Base-by-base conservation (phyloP, 2,113 vertebrate species). In the Callospermophilus lateralis region DNA sequence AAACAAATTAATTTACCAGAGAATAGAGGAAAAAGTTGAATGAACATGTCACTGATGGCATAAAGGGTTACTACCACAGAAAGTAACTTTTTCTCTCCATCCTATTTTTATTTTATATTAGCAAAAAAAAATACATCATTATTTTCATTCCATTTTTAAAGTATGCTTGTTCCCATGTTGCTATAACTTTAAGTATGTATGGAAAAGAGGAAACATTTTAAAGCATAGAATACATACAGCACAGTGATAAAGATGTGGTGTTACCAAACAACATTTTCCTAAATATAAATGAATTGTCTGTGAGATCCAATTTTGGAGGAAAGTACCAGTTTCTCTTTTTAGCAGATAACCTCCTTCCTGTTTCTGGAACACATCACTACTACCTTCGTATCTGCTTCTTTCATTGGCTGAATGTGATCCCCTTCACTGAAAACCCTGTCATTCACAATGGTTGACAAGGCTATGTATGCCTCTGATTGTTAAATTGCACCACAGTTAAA, bases 1-100 rank as follows among this genome's bases (percentile, higher is more conserved):
- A 19, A 96, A 90, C 28, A 93, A 91, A 77, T 80, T 80, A 87
- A 90, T 70, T 90, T 83, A 48, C 37, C 85, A 7, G 32, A 39
- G 9, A n/a, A 51, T 58, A 58, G 42, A 78, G 39, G 55, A 85
- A 93, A 91, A 70, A 55, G 68, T 1, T 90, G 55, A 74, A 51
- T 70, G 34, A 55, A 2, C 16, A 81, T n/a, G n/a, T 10, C 51
- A 65, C 17, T 90, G 83, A 45, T 28, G 17, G 45, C 67, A 76
- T 76, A 81, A 87, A 9, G 19, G 2, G 28, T 32, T 61, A 37
- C 24, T 78, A 74, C 12, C 48, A 88, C 9, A n/a, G 37, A 85
- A 26, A 13, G 28, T 16, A 8, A n/a, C 32, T 70, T 77, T 89
- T 70, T 45, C 73, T 4, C 51, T 80, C 53, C 4, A 85, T 61